A percentile compares a stretch with the other conserved stretches of the same genome.
Conservation (phyloP, 2,113 vertebrate genomes). For the Parus major region DNA sequence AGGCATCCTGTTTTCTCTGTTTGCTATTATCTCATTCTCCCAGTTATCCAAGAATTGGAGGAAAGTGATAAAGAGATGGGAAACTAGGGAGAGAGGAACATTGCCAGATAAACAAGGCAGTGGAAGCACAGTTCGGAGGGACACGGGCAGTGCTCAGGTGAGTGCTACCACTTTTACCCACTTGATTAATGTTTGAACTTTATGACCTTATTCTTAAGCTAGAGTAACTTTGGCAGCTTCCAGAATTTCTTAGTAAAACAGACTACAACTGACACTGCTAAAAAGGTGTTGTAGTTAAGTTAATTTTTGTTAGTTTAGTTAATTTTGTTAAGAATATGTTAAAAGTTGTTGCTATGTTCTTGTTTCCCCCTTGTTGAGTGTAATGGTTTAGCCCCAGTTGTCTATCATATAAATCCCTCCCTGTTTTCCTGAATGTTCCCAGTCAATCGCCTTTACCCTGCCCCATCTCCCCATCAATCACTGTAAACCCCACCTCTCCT, state of each 20-base stretch:
- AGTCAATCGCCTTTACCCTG: too few relatives aligned
- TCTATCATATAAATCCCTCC: too few relatives aligned
- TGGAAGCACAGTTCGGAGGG: background rate
- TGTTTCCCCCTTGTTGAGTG: too few relatives aligned
- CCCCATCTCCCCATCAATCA: too few relatives aligned
- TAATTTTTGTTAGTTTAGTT: too few relatives aligned
- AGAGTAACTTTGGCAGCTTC: background rate
- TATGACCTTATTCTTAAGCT: background rate
- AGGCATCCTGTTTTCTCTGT: background rate
- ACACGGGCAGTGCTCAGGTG: rapidly evolving
- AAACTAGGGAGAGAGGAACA: background rate
- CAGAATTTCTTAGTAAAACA: background rate
- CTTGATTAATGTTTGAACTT: background rate
- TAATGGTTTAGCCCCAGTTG: too few relatives aligned
- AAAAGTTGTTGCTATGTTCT: too few relatives aligned
- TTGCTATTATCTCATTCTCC: background rate
- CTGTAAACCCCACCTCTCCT: too few relatives aligned
- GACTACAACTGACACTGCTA: background rate
- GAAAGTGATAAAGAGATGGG: background rate
- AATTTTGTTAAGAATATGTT: too few relatives aligned
- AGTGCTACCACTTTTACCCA: background rate
- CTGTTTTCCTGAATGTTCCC: too few relatives aligned
- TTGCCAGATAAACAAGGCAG: background rate
- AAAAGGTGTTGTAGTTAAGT: background rate
- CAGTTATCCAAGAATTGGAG: background rate